Base-by-base conservation (phyloP, 2,113 vertebrate species). In the Rhynchomys soricoides region DNA sequence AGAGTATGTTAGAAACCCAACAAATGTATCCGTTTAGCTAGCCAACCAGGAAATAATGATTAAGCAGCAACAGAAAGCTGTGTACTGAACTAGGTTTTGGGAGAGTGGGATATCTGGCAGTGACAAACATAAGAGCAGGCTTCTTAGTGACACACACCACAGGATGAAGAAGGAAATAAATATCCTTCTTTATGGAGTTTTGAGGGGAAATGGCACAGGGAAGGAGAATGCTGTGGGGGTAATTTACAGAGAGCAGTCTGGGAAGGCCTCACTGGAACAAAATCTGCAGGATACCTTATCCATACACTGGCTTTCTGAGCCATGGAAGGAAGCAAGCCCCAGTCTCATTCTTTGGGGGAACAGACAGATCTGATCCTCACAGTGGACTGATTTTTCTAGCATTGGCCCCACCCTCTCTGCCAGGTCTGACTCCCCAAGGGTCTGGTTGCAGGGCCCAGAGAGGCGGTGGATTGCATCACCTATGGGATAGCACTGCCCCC, bases 401-500 rank as follows among this genome's bases (percentile, higher is more conserved):
- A 66, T 55, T 94, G 57, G n/a, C 45, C 22, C 82, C 7, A 22
- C 22, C 37, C 11, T 12, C 6, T 68, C 74, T 0, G 0, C 6
- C 43, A 0, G 2, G 4, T 8, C 40, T 40, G 17, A 24, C 26
- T 66, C 40, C 59, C 2, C 5, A 34, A n/a, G 83, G 48, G 40
- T 17, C 4, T 21, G 11, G 6, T 64, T 75, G 66, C 57, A 12
- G 12, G 5, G 5, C 0, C 24, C 2, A 0, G 45, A 64, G n/a
- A 5, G 7, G 55, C 40, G n/a, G 37, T 31, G 62, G 37, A 31
- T 86, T 7, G 6, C 88, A 34, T 40, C 81, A 89, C 92, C 71
- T 31, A 1, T 68, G 81, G 94, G 50, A 70, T 13, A 0, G 81
- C 94, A 97, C 96, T 11, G 96, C 85, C 97, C 34, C 89, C 71